Evolutionary conservation across 2,888 invertebrate genomes (phyloP), one percentile per base, ranked within the genome.

Genomic region (Xestobium rufovillosum): DNA sequence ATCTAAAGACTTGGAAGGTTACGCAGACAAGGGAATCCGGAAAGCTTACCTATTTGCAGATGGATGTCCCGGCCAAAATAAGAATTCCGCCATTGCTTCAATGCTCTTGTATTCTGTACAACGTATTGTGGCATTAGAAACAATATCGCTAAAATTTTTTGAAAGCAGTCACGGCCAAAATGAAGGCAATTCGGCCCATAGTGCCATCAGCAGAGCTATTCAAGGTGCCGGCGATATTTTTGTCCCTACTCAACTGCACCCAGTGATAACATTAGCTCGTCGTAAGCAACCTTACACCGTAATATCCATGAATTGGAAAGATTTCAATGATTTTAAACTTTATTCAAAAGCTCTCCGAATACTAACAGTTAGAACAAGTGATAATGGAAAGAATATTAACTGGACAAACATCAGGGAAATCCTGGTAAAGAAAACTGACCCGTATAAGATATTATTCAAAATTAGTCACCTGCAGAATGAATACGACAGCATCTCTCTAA

Each of bases 1-100:
- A 6, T 31, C 13, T 32, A 34, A 35, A 17, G 26, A 12, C 30
- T 41, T 11, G 17, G 27, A 36, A 36, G 25, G 23, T 15, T 43
- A 38, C 19, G 13, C 17, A 13, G 27, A 26, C 14, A 15, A n/a
- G n/a, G 30, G 32, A 14, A 29, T 31, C 17, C 31, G 32, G 29
- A 14, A 13, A 14, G 33, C 31, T 25, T 13, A 17, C 13, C 29
- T 44, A 34, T 44, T 26, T 36, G 25, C 41, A 13, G 41, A 41
- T 23, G 37, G 44, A n/a, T n/a, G n/a, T n/a, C n/a, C n/a, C n/a
- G n/a, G n/a, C n/a, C n/a, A n/a, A n/a, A 41, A 43, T 41, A 41
- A 41, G 26, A 43, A 43, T 38, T 31, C 33, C n/a, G 29, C 38
- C 14, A 27, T 43, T 9, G 34, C 37, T 14, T 15, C 37, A 15